Evolutionary conservation across 2,113 vertebrate genomes (phyloP), one percentile per base, ranked within the genome.

Genomic region (Gasterosteus nipponicus): DNA sequence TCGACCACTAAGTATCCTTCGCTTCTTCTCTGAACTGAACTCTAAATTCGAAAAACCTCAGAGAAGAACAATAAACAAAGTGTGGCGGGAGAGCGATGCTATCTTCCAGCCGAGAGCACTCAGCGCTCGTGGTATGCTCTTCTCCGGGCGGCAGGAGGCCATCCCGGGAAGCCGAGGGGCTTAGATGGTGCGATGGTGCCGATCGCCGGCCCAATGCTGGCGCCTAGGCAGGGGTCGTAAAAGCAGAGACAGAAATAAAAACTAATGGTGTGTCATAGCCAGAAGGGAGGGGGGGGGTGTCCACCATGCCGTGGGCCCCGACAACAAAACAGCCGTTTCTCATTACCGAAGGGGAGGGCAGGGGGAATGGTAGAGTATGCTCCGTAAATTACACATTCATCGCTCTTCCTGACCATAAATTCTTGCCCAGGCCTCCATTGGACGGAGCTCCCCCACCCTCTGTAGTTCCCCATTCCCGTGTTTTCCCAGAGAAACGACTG

Each of bases 191-290:
- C 57, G 81, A 86, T 71, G 83, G 80, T 82, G 84, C 67, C 66
- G 64, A 83, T 86, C 84, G 73, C 57, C 46, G 54, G 81, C 87
- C 87, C 86, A 86, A 92, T 72, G 73, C 84, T 88, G 90, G 90
- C 89, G 75, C 78, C 90, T 63, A 80, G 80, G 82, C 83, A 87
- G 74, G 82, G 80, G 77, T 89, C 75, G 53, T 93, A 90, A 93
- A 93, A 91, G 86, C 86, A 76, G 87, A 92, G 90, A 93, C 91
- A 92, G 91, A 91, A 93, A 94, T 93, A 93, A 94, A 94, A 93
- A 91, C 89, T 90, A 93, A 94, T 93, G 91, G 92, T 93, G 93
- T 94, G 92, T 94, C 91, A 91, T 92, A 82, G 93, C 92, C 92
- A 93, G 89, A 83, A 89, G 84, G 93, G 87, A 82, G 90, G 87